Evolutionary conservation across 2,113 vertebrate species (phyloP), one percentile per base, ranked within the genome.

Genomic region (Rhinolophus sinicus): DNA sequence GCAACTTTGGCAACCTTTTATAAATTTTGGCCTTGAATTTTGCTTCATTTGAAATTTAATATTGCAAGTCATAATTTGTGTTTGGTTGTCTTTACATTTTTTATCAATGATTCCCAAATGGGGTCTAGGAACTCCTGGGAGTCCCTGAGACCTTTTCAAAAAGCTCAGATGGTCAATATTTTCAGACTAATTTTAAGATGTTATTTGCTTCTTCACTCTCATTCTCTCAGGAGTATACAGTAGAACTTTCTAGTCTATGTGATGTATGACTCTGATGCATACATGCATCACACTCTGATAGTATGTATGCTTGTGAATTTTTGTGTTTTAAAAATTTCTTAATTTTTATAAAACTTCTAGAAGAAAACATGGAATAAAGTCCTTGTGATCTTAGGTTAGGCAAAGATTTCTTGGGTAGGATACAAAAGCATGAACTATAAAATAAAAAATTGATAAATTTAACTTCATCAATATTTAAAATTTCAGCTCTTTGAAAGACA

Each of bases 31-130:
- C 24, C 76, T 86, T 78, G 30, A 86, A 78, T 69, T 64, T 40
- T 69, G 60, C 22, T 92, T 91, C 40, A 85, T 38, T 85, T 91
- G 58, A 88, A 91, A 91, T 91, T 77, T 81, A 90, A 69, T 70
- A 44, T 58, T 65, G 6, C 6, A 13, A 52, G 24, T 93, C 26
- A 64, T 35, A 84, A 58, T 93, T 84, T 70, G 24, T 67, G 5
- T 81, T 88, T 90, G 19, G 33, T 58, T 69, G 3, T 52, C 33
- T 87, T 94, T 77, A 80, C 10, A 28, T 72, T 73, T 86, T 62
- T 35, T 22, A 81, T 44, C 0, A 30, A 9, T 21, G 28, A 64
- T 76, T 58, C 72, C 76, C 65, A 88, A 65, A 67, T 54, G 3
- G 52, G 28, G 18, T 19, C 33, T 67, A 89, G n/a, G 15, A 28